Base-by-base conservation (phyloP, 2,113 vertebrate genomes). In the Dasyprocta punctata region DNA sequence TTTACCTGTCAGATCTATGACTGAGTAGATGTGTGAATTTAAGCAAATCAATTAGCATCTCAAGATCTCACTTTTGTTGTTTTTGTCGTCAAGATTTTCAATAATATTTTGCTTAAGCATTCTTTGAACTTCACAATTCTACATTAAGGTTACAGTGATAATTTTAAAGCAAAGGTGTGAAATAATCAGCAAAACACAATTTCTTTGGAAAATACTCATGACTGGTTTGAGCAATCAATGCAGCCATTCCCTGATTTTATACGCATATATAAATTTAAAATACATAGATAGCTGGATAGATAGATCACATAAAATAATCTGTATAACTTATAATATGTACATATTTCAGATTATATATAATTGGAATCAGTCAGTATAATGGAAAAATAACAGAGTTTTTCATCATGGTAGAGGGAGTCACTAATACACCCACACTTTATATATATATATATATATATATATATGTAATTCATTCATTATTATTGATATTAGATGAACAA, bases 1-100 rank as follows among this genome's bases (percentile, higher is more conserved):
- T 67, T 87, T 96, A 84, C 69, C 7, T 80, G 33, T 30, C 67
- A 54, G 3, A 38, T 83, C 10, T 89, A 67, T 54, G 60, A 92
- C 24, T 80, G 8, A 95, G 77, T 73, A 84, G 41, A 85, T 47
- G 30, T 63, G 4, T 38, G 56, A 54, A 77, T 24, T 83, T 61
- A 89, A 83, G 41, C 22, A 90, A 90, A 22, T 65, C 22, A 88
- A 30, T 84, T 88, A 78, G 84, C 67, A 61, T 86, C 47, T 78
- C 33, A 73, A n/a, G 30, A 33, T 63, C 33, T 90, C 6, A 41
- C 3, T 94, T 90, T 85, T 52, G 47, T 89, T 17, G 78, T 44
- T 83, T 86, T 84, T 60, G 24, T 86, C 47, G 71, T 22, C 26
- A 85, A n/a, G 3, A 96, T 60, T 95, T 95, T 60, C 24, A 91